Base-by-base conservation (phyloP, 1,140 invertebrate genomes). In the Oryctes rhinoceros region DNA sequence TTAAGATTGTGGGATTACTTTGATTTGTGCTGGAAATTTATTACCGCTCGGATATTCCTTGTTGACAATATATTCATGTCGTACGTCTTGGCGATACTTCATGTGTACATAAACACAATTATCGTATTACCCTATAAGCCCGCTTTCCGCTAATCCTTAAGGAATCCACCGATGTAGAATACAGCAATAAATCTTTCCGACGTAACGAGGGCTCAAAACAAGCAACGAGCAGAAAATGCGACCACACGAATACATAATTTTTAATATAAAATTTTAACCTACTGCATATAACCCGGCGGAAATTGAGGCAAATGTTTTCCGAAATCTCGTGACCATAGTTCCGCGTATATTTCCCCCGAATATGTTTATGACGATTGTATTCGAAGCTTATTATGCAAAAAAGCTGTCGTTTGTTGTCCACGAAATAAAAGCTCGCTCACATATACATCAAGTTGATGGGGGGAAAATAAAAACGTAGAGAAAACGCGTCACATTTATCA, bases 401-500 rank as follows among this genome's bases (percentile, higher is more conserved):
- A 59, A 59, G 53, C 53, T 59, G 53, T n/a, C 53, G 18, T 59
- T 59, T 59, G n/a, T 59, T 59, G 15, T 4, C 15, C 53, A 18
- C 53, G n/a, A 59, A 59, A 59, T 59, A 59, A 59, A 59, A 59
- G 10, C 18, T 18, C 53, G 15, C n/a, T n/a, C n/a, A 59, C 53
- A 59, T 4, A 59, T 59, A 59, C 53, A 59, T 59, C 53, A 18
- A 7, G 53, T 59, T 59, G 15, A 59, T 18, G 5, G 53, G 53
- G n/a, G 53, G 24, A 30, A 59, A 59, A 59, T 59, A 59, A 59
- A 59, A 59, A 59, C 53, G 53, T n/a, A 6, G n/a, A 59, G 15
- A 59, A 59, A 59, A 18, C n/a, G 53, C 18, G 53, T 59, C 53
- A 59, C 53, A 59, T 59, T 59, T 59, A 59, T 59, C 53, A 59